These are phyloP conservation scores for Netelia virgata DNA, from an alignment of 2,888 invertebrate genomes.

Conservation along the genomic window DNA sequence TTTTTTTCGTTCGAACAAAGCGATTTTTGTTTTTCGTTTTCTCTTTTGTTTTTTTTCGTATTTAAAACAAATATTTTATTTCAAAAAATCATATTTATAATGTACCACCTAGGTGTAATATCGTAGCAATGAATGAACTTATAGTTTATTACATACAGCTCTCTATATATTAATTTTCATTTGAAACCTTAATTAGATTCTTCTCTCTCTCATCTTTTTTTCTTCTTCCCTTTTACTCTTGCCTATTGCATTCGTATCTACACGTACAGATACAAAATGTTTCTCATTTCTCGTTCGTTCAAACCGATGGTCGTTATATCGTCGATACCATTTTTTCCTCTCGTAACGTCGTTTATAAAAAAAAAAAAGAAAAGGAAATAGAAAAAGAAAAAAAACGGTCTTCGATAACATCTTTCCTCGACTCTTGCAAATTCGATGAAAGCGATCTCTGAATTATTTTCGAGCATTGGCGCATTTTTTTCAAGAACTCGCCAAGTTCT, in stretches of 20 bases:
- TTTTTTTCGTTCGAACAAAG: background rate
- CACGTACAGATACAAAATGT: constrained; percentile 83
- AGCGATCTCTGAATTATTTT: constrained; percentile 78
- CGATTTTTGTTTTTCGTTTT: constrained; percentile 2
- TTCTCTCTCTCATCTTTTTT: constrained; percentile 35
- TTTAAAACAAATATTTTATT: constrained; percentile 84
- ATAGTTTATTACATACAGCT: constrained; percentile 84
- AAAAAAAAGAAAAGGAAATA: constrained; percentile 1
- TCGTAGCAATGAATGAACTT: constrained; percentile 84
- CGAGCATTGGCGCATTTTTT: constrained; percentile 28
- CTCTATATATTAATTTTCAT: constrained; percentile 84
- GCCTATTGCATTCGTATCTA: constrained; percentile 82
- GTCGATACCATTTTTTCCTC: constrained; percentile 18
- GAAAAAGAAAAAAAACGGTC: background rate
- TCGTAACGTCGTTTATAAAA: constrained; percentile 22
- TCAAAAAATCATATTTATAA: constrained; percentile 82
- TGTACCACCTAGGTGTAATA: constrained; percentile 82
- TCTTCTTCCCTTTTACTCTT: constrained; percentile 62
- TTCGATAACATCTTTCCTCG: background rate
- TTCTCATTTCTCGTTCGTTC: constrained; percentile 56
- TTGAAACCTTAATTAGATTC: constrained; percentile 82
- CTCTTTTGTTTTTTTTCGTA: constrained; percentile 67
- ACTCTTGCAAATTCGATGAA: constrained; percentile 65
- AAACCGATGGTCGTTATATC: constrained; percentile 37
- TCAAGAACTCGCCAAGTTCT: background rate